phyloP scores from a whole-genome alignment of 2,113 vertebrate species.

The Typhlomys cinereus region DNA sequence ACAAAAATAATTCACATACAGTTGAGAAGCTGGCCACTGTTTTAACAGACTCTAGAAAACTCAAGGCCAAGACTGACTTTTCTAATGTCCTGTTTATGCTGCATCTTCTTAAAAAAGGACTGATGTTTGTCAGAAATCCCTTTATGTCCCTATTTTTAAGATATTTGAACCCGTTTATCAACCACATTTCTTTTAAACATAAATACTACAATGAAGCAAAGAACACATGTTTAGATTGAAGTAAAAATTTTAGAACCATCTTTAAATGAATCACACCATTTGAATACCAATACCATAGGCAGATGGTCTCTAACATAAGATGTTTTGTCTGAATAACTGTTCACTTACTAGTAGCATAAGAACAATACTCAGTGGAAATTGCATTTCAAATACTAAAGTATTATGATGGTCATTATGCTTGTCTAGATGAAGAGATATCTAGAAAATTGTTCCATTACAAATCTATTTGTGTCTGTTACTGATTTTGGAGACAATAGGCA shows the following conservation, averaged over 20 bases:
- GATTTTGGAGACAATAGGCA: neutral
- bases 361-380: neutral
- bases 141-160: neutral
- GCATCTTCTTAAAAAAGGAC: neutral
- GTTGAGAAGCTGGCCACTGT: neutral
- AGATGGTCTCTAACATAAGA: neutral
- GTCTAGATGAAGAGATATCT: neutral
- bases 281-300: neutral
- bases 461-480: neutral
- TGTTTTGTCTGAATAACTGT: neutral
- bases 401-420: neutral
- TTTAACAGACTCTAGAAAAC: neutral
- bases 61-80: neutral
- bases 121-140: neutral
- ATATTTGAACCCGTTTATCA: neutral
- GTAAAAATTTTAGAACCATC: neutral
- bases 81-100: neutral
- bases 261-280: neutral
- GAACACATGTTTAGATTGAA: neutral
- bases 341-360: neutral
- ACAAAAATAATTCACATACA: too few species aligned
- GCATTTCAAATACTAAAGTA: neutral
- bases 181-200: neutral
- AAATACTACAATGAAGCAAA: neutral
- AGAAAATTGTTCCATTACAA: neutral